Evolutionary conservation across 37 sponge, comb jelly and placozoan genomes (phyloP).

Genomic region (Beroe forskalii): DNA sequence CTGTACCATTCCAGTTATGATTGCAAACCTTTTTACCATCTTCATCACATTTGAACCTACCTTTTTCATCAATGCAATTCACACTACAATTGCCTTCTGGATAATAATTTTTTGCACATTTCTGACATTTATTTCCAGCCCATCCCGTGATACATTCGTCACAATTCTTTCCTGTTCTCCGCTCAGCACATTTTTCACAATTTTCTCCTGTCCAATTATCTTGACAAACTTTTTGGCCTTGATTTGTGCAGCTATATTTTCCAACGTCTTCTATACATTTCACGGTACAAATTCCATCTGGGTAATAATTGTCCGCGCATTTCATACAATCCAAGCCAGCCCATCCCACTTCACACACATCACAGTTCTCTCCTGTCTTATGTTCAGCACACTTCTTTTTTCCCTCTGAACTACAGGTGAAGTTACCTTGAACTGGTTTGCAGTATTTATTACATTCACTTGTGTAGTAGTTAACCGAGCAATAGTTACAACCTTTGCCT

Average conservation of each 20-base stretch:
- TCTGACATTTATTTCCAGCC: constrained; percentile 4
- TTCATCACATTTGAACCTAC: background rate
- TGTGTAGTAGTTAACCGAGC: background rate
- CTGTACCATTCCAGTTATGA: background rate
- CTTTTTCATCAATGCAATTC: background rate
- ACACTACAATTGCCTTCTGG: constrained; percentile 12
- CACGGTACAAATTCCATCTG: too few relatives aligned
- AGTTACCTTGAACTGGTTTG: background rate
- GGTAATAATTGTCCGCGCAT: too few relatives aligned
- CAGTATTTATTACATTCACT: background rate
- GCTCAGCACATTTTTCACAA: background rate
- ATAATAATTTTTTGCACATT: constrained; percentile 28
- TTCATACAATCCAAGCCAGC: background rate
- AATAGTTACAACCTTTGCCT: background rate
- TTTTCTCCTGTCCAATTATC: background rate
- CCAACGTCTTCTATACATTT: too few relatives aligned
- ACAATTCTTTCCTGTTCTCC: constrained; percentile 14
- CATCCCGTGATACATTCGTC: background rate
- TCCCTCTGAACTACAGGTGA: background rate
- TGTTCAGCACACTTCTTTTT: background rate
- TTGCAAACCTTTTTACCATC: background rate
- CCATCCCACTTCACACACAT: background rate
- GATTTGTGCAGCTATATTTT: too few relatives aligned
- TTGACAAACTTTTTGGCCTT: too few relatives aligned
- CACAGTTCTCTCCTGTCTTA: background rate